phyloP scores from a whole-genome alignment of 2,888 invertebrate genomes.

The Rosalia funebris region DNA sequence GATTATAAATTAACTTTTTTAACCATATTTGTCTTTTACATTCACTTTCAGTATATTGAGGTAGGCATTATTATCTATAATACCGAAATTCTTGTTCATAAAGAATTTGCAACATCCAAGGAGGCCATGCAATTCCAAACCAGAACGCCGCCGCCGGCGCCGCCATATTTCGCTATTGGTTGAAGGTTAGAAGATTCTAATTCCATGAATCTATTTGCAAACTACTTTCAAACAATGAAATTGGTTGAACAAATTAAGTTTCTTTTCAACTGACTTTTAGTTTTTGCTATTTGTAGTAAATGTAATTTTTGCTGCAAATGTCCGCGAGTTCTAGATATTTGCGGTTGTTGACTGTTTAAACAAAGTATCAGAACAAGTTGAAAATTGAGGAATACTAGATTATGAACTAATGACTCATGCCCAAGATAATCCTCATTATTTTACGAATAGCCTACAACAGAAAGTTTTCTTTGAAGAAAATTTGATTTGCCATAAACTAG shows the following conservation, averaged over 20 bases:
- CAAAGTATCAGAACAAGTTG: conserved; percentile 2
- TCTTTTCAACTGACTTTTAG: not conserved
- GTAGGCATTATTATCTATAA: conserved; percentile 24
- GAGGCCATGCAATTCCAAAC: not conserved
- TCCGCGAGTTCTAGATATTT: not conserved
- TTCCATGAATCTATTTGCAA: not conserved
- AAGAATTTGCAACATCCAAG: not conserved
- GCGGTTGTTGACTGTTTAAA: not conserved
- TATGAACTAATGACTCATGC: no score
- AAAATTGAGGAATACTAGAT: not conserved
- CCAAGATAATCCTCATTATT: no score
- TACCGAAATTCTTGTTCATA: no score
- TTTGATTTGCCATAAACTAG: no score
- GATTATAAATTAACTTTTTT: no score
- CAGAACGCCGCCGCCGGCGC: not conserved
- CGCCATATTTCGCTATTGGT: not conserved
- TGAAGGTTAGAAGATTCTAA: not conserved
- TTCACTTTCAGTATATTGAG: conserved; percentile 7
- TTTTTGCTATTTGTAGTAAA: not conserved
- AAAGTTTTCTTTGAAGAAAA: no score
- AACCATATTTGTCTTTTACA: no score
- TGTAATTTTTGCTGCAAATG: not conserved
- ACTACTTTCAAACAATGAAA: not conserved
- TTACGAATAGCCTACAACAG: no score
- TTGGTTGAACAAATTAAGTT: not conserved